These are phyloP conservation scores for Poecilobothrus nobilitatus DNA, from an alignment of 2,888 invertebrate genomes.

Conservation along the genomic window DNA sequence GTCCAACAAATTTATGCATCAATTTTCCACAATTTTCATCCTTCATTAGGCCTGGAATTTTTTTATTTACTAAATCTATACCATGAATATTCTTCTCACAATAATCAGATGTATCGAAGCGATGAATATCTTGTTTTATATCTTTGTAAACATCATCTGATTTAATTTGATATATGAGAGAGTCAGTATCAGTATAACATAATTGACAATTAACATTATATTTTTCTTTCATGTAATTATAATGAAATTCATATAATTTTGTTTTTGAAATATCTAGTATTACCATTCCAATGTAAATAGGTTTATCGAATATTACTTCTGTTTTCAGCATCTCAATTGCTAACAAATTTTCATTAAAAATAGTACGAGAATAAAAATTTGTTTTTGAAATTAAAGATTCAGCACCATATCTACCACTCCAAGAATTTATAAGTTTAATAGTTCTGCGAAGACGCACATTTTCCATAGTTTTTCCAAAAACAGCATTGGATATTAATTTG, in stretches of 20 bases:
- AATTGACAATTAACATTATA: conserved; percentile 12
- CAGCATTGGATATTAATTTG: conserved; percentile 10
- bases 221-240: conserved; percentile 29
- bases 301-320: conserved; percentile 32
- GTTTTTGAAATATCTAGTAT: conserved; percentile 39
- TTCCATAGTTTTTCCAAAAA: conserved; percentile 18
- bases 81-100: conserved; percentile 24
- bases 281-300: conserved; percentile 36
- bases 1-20: conserved; percentile 16
- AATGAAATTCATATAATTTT: conserved; percentile 35
- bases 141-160: conserved; percentile 16
- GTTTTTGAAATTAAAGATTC: conserved; percentile 29
- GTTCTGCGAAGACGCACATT: conserved; percentile 21
- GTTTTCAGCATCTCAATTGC: conserved; percentile 32
- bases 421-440: conserved; percentile 40
- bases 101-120: conserved; percentile 33
- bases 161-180: conserved; percentile 14
- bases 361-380: conserved; percentile 29
- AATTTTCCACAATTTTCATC: conserved; percentile 15
- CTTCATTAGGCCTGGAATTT: conserved; percentile 14
- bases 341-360: conserved; percentile 35
- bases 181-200: conserved; percentile 16
- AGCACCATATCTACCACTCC: conserved; percentile 29
- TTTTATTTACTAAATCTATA: conserved; percentile 20
- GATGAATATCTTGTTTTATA: conserved; percentile 13